Conservation (phyloP, 2,797 vertebrate genomes). For the Sebastes baramenuke region DNA sequence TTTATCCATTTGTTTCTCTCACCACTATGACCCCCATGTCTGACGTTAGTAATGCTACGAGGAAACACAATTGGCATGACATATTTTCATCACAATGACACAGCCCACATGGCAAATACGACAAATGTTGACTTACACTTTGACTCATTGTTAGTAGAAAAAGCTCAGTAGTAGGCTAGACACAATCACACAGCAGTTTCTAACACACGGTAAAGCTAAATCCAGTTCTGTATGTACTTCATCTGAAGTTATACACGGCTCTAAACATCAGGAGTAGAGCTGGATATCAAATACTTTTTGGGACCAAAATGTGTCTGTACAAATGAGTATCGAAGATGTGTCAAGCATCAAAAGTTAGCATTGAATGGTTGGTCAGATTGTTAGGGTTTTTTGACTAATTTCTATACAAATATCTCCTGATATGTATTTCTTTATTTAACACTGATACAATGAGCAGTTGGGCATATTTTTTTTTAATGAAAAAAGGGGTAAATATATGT, state of each 20-base stretch:
- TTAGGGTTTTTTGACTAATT: not conserved
- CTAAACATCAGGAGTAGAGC: not conserved
- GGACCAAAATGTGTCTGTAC: not conserved
- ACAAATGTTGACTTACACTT: slow-evolving; percentile 4
- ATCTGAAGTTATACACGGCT: not conserved
- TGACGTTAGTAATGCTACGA: not conserved
- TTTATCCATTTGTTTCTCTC: not conserved
- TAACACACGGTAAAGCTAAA: not conserved
- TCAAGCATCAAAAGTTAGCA: not conserved
- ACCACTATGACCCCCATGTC: not conserved
- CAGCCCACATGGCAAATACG: slow-evolving; percentile 1
- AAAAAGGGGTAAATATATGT: not conserved
- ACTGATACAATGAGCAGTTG: not conserved
- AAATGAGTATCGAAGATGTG: not conserved
- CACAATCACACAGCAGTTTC: not conserved
- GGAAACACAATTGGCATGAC: not conserved
- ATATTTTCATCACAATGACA: not conserved
- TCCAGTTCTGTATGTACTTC: not conserved
- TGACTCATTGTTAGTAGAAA: not conserved
- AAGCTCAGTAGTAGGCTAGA: not conserved
- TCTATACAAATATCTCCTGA: not conserved
- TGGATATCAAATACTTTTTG: not conserved
- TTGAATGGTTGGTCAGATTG: not conserved
- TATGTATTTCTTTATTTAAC: not conserved
- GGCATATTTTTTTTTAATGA: not conserved